Percentiles rank a stretch among this genome's conserved stretches.
Evolutionary conservation across 2,888 invertebrate species (phyloP).

Genomic region (Nemotelus pantherinus): DNA sequence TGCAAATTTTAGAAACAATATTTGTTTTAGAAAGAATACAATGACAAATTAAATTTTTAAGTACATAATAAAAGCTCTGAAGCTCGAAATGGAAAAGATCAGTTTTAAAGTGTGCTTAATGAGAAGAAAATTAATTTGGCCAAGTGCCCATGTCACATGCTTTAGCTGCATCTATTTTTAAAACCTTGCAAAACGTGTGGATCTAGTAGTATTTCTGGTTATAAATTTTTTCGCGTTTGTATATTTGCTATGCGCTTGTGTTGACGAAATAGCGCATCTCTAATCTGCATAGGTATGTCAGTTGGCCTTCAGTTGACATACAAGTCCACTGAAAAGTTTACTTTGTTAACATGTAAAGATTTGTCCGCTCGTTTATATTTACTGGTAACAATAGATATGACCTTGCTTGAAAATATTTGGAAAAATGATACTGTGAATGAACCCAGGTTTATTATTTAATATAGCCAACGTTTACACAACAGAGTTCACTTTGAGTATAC

Average conservation of each 20-base stretch:
- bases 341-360: not conserved
- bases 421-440: not conserved
- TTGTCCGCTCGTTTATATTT: not conserved
- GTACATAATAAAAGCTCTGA: no score
- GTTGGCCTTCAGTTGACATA: not conserved
- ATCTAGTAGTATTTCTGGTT: no score
- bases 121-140: not conserved
- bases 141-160: constrained; percentile 18
- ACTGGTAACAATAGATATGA: not conserved
- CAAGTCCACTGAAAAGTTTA: not conserved
- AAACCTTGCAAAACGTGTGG: not conserved
- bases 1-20: no score
- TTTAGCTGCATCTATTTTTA: not conserved
- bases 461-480: no score
- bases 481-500: no score
- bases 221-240: no score
- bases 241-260: no score
- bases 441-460: not conserved
- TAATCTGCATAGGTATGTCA: not conserved
- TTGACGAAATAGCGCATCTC: no score
- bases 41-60: no score
- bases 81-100: no score
- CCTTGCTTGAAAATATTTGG: not conserved
- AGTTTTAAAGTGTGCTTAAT: no score
- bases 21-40: no score